Evolutionary conservation across 2,113 vertebrate species (phyloP).

Genomic region (Syrrhaptes paradoxus): DNA sequence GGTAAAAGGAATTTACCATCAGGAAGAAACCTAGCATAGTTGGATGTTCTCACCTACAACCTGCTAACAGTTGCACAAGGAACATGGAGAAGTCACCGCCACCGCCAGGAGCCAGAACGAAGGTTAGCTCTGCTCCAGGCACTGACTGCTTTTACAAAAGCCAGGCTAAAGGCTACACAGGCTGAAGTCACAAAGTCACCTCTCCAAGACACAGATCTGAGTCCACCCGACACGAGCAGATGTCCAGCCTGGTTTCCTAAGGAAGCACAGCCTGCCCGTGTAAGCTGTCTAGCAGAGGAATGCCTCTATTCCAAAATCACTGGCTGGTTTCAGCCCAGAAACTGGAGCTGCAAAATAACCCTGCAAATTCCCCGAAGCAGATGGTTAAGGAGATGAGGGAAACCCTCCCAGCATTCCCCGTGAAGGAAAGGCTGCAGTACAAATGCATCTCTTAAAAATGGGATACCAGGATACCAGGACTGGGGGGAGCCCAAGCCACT

Average conservation of each 20-base stretch:
- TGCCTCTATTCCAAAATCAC: background rate
- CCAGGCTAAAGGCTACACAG: background rate
- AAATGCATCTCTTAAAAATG: background rate
- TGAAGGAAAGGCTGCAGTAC: background rate
- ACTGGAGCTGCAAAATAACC: background rate
- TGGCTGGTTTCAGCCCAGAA: slow-evolving; percentile 9
- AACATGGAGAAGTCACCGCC: background rate
- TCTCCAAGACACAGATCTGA: background rate
- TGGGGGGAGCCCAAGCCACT: fast-evolving
- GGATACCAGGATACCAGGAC: background rate
- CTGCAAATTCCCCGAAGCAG: background rate
- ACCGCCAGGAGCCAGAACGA: background rate
- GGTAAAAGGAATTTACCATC: background rate
- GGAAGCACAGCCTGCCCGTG: background rate
- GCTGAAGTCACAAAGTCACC: background rate
- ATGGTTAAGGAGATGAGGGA: background rate
- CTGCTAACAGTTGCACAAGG: background rate
- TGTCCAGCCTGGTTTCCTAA: background rate
- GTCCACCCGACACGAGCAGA: background rate
- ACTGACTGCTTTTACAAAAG: background rate
- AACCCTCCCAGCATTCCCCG: background rate
- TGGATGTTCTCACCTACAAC: background rate
- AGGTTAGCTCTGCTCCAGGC: background rate
- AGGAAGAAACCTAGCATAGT: background rate
- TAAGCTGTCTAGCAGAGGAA: slow-evolving; percentile 4